Evolutionary conservation across 1,140 invertebrate genomes (phyloP).

Genomic region (Bemisia tabaci): DNA sequence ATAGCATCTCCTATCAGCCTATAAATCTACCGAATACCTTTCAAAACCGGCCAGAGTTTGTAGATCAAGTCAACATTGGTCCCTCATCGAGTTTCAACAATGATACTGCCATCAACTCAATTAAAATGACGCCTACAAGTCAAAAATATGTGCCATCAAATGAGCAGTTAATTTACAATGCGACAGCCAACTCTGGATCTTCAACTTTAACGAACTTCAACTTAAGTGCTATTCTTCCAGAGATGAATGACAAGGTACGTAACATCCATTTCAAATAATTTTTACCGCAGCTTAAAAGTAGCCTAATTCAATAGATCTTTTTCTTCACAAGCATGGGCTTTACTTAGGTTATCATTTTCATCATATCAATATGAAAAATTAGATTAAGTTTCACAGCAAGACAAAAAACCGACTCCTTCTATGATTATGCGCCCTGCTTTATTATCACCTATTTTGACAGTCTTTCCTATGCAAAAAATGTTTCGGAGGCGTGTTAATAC

Average conservation of each 20-base stretch:
- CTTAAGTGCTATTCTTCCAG: slow-evolving; percentile 50
- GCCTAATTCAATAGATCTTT: too few relatives aligned
- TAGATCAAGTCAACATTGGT: not conserved
- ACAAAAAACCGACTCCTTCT: too few relatives aligned
- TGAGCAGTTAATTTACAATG: not conserved
- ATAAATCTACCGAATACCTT: not conserved
- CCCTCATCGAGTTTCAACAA: not conserved
- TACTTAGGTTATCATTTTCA: too few relatives aligned
- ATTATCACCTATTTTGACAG: too few relatives aligned
- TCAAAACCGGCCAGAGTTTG: not conserved
- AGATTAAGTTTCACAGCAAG: too few relatives aligned
- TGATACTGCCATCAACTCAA: not conserved
- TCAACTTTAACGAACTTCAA: slow-evolving; percentile 51
- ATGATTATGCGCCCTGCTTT: too few relatives aligned
- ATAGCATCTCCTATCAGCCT: not conserved
- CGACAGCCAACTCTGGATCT: slow-evolving; percentile 5
- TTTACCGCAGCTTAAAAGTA: too few relatives aligned
- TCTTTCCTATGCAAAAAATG: too few relatives aligned
- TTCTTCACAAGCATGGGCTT: too few relatives aligned
- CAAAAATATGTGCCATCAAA: not conserved
- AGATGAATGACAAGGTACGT: slow-evolving; percentile 53
- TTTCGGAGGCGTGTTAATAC: too few relatives aligned
- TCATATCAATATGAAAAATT: too few relatives aligned
- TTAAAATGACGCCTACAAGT: not conserved
- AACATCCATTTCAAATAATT: too few relatives aligned